Percentiles rank a stretch among this genome's conserved stretches.
Evolutionary conservation across 2,888 invertebrate genomes (phyloP).

Genomic region (Rotaria magnacalcarata): DNA sequence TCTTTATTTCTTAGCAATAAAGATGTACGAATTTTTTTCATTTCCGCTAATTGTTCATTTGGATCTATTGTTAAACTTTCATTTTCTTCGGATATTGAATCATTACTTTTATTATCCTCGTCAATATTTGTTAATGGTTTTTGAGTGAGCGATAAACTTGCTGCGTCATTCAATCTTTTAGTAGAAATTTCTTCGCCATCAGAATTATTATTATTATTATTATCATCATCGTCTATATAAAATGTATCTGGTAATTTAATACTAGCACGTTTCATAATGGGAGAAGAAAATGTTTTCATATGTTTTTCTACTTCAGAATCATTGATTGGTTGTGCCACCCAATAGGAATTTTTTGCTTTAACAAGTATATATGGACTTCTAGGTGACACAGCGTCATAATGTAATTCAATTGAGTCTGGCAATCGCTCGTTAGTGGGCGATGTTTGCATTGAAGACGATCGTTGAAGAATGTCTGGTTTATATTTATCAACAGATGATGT

Average conservation of each 20-base stretch:
- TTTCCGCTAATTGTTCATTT: constrained; percentile 1
- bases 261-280: neutral
- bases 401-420: neutral
- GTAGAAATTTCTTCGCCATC: neutral
- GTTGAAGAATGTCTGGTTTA: neutral
- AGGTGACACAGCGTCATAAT: neutral
- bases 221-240: neutral
- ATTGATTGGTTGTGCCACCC: neutral
- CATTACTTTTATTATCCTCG: neutral
- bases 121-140: too few species aligned
- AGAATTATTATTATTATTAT: neutral
- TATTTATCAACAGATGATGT: neutral
- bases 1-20: neutral
- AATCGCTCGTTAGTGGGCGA: neutral
- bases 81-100: neutral
- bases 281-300: neutral
- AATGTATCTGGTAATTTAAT: neutral
- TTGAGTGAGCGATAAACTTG: too few species aligned
- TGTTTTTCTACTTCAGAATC: neutral
- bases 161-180: too few species aligned
- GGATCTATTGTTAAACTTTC: neutral
- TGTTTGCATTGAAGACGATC: neutral
- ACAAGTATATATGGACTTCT: neutral
- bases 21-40: constrained; percentile 1
- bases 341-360: neutral